These are phyloP conservation scores for Tholera decimalis DNA, from an alignment of 2,888 invertebrate genomes.

Conservation along the genomic window DNA sequence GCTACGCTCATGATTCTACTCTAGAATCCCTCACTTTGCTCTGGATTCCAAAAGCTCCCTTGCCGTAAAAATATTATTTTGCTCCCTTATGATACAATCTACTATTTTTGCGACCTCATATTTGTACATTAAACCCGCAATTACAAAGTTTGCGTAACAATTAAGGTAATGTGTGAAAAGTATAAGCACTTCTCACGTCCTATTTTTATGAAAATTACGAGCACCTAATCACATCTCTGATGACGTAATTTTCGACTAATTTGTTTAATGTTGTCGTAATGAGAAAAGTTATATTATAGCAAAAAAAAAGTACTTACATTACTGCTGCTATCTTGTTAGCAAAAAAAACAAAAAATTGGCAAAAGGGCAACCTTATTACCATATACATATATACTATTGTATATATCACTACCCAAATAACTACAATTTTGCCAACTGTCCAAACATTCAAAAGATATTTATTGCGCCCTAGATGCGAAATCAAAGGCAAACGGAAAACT, in stretches of 20 bases:
- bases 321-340: conserved; percentile 4
- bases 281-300: conserved; percentile 44
- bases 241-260: conserved; percentile 44
- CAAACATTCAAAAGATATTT: conserved; percentile 24
- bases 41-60: no score
- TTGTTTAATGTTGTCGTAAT: conserved; percentile 51
- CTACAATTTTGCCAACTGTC: background rate
- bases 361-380: background rate
- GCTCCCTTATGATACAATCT: no score
- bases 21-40: no score
- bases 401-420: background rate
- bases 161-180: conserved; percentile 41
- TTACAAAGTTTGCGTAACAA: conserved; percentile 37
- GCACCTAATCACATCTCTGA: conserved; percentile 37
- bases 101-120: conserved; percentile 13
- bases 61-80: no score
- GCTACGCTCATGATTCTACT: no score
- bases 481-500: conserved; percentile 22
- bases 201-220: conserved; percentile 37
- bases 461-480: conserved; percentile 4
- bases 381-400: no score
- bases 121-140: conserved; percentile 17
- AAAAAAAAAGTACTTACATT: conserved; percentile 24
- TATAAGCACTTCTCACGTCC: conserved; percentile 38
- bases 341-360: conserved; percentile 17